Evolutionary conservation across 2,888 invertebrate genomes (phyloP), one percentile per base, ranked within the genome.

Genomic region (Callyntrura guangdongensis): DNA sequence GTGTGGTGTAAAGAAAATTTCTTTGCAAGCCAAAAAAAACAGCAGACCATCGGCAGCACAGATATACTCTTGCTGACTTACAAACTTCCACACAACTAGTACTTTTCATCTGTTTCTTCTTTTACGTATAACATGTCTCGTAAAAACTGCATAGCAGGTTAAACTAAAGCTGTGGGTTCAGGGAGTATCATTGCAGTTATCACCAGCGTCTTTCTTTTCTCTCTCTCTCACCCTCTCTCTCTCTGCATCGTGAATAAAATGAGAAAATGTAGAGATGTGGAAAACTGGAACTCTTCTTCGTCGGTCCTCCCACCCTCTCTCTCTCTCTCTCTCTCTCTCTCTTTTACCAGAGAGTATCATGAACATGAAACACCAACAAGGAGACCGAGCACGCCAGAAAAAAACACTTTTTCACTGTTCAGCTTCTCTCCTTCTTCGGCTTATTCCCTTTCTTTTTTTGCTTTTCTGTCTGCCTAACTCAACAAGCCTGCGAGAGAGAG

Each of bases 391-490:
- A 0, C 36, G 27, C 27, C 9, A 56, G 79, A 56, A 61, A 61
- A 59, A 82, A 89, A 45, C 79, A 89, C 88, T 89, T 89, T 89
- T 89, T 83, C 83, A 81, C 67, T 83, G 74, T 89, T 83, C 82
- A 89, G 74, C 82, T 83, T 77, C 47, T 77, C 22, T 49, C 45
- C 22, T 77, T 47, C 83, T 49, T 20, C 36, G n/a, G 61, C 64
- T 69, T 17, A 6, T 47, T 74, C 47, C 47, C 64, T 64, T 64
- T 64, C 0, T 20, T 47, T 47, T 53, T 77, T 20, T 74, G 20
- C 49, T 49, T 9, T 25, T 25, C 22, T n/a, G 64, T 64, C 27
- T 53, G 53, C 77, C 25, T 77, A n/a, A 64, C 45, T 47, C 49
- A 81, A 67, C 84, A 69, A 69, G 45, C n/a, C 64, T 27, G 20